Evolutionary conservation across 2,113 vertebrate species (phyloP).

Genomic region (Excalfactoria chinensis): DNA sequence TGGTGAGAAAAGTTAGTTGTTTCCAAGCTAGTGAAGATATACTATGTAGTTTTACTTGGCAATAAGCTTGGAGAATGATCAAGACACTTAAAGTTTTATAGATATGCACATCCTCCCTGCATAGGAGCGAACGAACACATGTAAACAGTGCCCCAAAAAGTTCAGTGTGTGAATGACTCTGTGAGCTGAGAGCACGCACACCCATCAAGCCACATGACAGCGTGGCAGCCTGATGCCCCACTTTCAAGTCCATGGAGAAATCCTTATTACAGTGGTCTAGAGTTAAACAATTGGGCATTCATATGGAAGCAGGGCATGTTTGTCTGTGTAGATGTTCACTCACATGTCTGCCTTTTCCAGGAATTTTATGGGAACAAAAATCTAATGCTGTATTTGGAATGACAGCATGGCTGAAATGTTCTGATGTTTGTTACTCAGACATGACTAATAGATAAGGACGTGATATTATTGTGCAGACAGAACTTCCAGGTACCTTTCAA

Average conservation of each 20-base stretch:
- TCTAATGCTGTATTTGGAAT: slow-evolving; percentile 3
- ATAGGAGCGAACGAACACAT: not conserved
- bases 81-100: not conserved
- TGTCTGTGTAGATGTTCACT: not conserved
- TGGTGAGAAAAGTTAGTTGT: not conserved
- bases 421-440: not conserved
- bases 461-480: not conserved
- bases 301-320: not conserved
- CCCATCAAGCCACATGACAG: not conserved
- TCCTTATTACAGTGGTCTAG: not conserved
- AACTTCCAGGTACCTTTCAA: not conserved
- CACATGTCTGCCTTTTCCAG: not conserved
- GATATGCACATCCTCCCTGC: not conserved
- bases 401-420: not conserved
- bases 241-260: not conserved
- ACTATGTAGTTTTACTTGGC: slow-evolving; percentile 15
- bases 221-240: not conserved
- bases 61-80: slow-evolving; percentile 6
- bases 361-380: not conserved
- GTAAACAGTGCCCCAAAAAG: slow-evolving; percentile 21
- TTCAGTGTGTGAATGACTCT: slow-evolving; percentile 32
- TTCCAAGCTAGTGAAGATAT: not conserved
- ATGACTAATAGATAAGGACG: slow-evolving; percentile 16
- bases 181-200: not conserved
- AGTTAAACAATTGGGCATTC: not conserved